Evolutionary conservation across 2,113 vertebrate genomes (phyloP).

Genomic region (Bubo blakistoni): DNA sequence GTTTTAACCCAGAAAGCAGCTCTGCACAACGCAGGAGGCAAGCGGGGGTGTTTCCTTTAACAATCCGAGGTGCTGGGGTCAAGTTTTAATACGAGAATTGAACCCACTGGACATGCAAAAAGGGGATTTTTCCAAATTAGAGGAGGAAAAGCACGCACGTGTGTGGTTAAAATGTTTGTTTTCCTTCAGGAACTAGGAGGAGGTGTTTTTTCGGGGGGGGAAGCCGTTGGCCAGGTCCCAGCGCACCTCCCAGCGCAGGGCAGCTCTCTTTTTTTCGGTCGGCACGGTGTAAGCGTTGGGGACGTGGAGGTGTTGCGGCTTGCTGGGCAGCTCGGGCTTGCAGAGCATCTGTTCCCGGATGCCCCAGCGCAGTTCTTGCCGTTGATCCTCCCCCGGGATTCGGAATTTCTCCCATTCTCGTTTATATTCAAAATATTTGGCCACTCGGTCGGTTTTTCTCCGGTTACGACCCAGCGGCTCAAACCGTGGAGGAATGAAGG

Average conservation of each 20-base stretch:
- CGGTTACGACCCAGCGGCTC: conserved; percentile 40
- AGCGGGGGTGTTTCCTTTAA: no score
- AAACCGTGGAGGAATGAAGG: conserved; percentile 67
- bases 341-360: conserved; percentile 64
- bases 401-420: conserved; percentile 65
- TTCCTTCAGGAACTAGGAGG: neutral
- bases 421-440: conserved; percentile 67
- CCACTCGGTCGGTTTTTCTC: conserved; percentile 64
- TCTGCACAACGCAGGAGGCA: accelerated
- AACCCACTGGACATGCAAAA: accelerated
- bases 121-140: neutral
- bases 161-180: accelerated
- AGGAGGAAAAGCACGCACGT: neutral
- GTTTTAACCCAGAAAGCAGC: neutral
- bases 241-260: conserved; percentile 84
- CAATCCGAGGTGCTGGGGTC: no score
- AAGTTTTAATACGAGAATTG: neutral
- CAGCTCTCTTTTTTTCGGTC: conserved; percentile 84
- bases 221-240: conserved; percentile 80
- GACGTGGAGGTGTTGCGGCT: conserved; percentile 55
- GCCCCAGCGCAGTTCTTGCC: conserved; percentile 59
- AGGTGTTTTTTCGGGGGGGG: conserved; percentile 65
- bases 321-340: conserved; percentile 1
- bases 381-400: conserved; percentile 61
- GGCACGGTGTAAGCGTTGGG: conserved; percentile 86